A percentile compares a stretch with the other conserved stretches of the same genome.
phyloP scores from a whole-genome alignment of 2,797 vertebrate genomes.

The Acropternis orthonyx region DNA sequence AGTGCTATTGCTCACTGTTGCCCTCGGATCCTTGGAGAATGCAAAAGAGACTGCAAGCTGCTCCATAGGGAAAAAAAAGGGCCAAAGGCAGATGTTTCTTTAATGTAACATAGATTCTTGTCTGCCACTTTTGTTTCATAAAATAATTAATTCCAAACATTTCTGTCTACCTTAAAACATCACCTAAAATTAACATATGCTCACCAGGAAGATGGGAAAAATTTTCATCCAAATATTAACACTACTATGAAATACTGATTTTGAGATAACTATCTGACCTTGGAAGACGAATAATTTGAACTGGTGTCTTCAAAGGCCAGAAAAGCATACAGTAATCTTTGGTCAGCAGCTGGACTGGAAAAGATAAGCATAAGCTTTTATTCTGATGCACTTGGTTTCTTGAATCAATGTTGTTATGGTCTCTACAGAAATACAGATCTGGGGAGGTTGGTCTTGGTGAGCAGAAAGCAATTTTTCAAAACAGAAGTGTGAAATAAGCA shows the following conservation, averaged over 20 bases:
- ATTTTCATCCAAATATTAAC: not conserved
- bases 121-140: not conserved
- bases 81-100: not conserved
- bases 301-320: not conserved
- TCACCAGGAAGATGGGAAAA: not conserved
- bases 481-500: not conserved
- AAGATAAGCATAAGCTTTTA: not conserved
- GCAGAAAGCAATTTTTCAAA: not conserved
- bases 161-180: not conserved
- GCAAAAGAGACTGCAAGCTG: not conserved
- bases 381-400: not conserved
- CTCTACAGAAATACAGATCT: not conserved
- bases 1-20: not conserved
- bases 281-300: not conserved
- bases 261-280: not conserved
- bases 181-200: not conserved
- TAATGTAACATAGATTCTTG: not conserved
- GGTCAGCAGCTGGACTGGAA: not conserved
- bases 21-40: not conserved
- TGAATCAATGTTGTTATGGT: not conserved
- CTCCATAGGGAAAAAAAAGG: fast-evolving
- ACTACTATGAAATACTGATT: not conserved
- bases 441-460: not conserved
- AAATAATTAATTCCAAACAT: not conserved
- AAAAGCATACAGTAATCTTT: not conserved